Evolutionary conservation across 2,113 vertebrate genomes (phyloP).

Genomic region (Sinocyclocheilus anshuiensis): DNA sequence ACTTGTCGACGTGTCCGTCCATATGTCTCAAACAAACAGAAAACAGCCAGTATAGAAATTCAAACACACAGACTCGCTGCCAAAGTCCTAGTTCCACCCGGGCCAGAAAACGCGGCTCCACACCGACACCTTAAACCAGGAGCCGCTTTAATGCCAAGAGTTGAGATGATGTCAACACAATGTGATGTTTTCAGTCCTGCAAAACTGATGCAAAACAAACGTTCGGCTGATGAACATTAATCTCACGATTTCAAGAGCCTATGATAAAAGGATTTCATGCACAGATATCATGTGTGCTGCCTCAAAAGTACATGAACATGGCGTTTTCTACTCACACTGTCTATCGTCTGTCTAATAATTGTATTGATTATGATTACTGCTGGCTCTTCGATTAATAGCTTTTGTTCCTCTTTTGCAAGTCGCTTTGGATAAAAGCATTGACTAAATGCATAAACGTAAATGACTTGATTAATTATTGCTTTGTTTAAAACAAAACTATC

Average conservation of each 20-base stretch:
- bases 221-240: neutral
- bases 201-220: constrained; percentile 24
- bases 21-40: constrained; percentile 14
- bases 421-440: no score
- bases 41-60: neutral
- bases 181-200: neutral
- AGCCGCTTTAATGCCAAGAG: neutral
- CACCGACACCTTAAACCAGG: neutral
- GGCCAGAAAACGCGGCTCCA: neutral
- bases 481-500: no score
- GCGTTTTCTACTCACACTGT: no score
- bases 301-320: no score
- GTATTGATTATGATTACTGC: neutral
- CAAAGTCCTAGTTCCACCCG: neutral
- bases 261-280: neutral
- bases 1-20: neutral
- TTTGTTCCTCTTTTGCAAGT: no score
- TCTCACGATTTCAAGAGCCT: no score
- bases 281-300: neutral
- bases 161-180: neutral
- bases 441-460: no score
- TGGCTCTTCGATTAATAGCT: neutral
- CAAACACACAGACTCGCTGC: neutral
- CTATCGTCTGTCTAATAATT: neutral
- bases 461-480: no score